Percentiles rank a stretch among this genome's conserved stretches.
phyloP scores from a whole-genome alignment of 2,797 vertebrate genomes.

The Dromococcyx pavoninus region DNA sequence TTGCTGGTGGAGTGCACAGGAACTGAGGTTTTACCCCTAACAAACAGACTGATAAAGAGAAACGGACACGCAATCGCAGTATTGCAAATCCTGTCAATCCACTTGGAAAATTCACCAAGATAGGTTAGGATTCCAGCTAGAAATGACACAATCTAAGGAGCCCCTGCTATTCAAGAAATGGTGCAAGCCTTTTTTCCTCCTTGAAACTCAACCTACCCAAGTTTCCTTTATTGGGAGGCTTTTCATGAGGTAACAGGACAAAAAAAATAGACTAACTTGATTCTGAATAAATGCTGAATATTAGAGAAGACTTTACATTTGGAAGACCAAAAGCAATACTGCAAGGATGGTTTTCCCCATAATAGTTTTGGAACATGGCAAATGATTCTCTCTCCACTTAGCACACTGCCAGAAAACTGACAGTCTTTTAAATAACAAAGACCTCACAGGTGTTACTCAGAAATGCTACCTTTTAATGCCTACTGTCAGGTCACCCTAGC shows the following conservation, averaged over 20 bases:
- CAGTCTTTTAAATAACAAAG: not conserved
- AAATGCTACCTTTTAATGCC: not conserved
- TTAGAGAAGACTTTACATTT: not conserved
- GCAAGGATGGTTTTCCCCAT: not conserved
- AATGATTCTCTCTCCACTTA: not conserved
- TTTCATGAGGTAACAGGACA: not conserved
- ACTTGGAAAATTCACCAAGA: not conserved
- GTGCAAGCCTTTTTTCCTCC: not conserved
- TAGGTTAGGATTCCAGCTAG: not conserved
- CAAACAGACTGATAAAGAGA: not conserved
- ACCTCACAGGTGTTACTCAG: not conserved
- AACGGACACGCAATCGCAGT: not conserved
- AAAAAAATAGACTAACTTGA: not conserved
- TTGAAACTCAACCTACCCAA: not conserved
- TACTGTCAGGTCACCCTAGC: not conserved
- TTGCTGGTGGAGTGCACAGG: not conserved
- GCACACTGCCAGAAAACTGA: not conserved
- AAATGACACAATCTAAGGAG: not conserved
- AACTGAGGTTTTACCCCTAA: not conserved
- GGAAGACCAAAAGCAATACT: rapidly evolving
- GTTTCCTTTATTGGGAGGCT: not conserved
- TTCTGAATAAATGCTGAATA: not conserved
- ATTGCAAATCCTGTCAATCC: not conserved
- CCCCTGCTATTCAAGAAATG: not conserved
- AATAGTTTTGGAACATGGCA: not conserved